Base-by-base conservation (phyloP, 2,888 invertebrate genomes). In the Baccha elongata region DNA sequence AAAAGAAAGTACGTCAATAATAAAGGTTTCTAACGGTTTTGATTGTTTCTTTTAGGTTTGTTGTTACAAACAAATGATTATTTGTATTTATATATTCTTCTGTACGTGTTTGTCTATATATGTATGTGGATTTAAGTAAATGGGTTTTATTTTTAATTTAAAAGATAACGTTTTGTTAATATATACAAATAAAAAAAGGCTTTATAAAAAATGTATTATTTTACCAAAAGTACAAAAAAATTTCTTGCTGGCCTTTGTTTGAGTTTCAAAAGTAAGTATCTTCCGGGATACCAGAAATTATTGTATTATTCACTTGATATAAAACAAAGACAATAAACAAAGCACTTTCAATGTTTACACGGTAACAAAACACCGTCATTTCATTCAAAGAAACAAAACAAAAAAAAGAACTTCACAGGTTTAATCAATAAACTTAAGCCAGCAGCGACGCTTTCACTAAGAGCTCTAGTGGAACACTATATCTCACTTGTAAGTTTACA, bases 371-470 rank as follows among this genome's bases (percentile, higher is more conserved):
- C 55, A 21, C n/a, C n/a, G 26, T 42, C 42, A 58, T 58, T 58
- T 42, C 26, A 42, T 42, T 42, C 40, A 58, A 11, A 23, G 26
- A 4, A 32, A 60, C 44, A 26, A 58, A 48, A 23, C 53, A 64
- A 37, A 19, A 32, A 15, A 29, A 62, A 69, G 64, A 71, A 65
- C 62, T n/a, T 65, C 62, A 62, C 52, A 71, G 40, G 32, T 62
- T 37, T 55, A 68, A 68, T 78, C 58, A 64, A 73, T 73, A 72
- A 62, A 78, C 62, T 78, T 62, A 35, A 53, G 17, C 23, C 42
- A 15, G 42, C 23, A 21, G 15, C 68, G 68, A 79, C 79, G 79
- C 79, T 84, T 84, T 84, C 84, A 84, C 84, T 62, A 21, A 17
- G 11, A 53, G 17, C 26, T 23, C 23, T 21, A 23, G 50, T 68